A percentile compares a stretch with the other conserved stretches of the same genome.
Evolutionary conservation across 2,888 invertebrate species (phyloP).

Genomic region (Volucella inflata): DNA sequence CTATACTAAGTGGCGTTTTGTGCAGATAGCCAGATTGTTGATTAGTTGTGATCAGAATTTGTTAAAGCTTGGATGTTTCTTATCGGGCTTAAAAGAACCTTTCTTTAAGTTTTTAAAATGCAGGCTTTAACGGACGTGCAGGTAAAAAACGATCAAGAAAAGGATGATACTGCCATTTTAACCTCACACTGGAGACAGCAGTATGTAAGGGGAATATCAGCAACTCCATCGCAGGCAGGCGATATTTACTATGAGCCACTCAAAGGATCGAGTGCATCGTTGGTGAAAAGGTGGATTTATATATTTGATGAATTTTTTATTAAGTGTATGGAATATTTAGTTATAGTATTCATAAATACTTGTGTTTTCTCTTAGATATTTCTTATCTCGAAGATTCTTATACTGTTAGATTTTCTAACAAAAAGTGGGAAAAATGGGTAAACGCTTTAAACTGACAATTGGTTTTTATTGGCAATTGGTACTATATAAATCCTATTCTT

Average conservation of each 20-base stretch:
- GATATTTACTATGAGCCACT: slow-evolving; percentile 81
- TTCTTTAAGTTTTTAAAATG: slow-evolving; percentile 17
- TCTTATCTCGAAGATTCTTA: no score
- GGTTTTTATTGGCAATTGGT: no score
- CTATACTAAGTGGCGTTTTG: slow-evolving; percentile 5
- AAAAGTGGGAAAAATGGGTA: no score
- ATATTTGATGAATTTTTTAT: no score
- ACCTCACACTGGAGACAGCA: slow-evolving; percentile 80
- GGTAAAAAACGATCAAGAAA: slow-evolving; percentile 79
- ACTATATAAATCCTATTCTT: no score
- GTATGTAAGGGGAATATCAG: slow-evolving; percentile 81
- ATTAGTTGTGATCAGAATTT: slow-evolving; percentile 64
- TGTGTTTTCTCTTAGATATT: no score
- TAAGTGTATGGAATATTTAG: not conserved
- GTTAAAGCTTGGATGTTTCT: slow-evolving; percentile 10
- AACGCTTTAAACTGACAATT: no score
- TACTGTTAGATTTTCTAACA: no score
- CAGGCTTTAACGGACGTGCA: slow-evolving; percentile 78
- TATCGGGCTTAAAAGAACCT: slow-evolving; percentile 4
- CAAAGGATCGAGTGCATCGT: slow-evolving; percentile 80
- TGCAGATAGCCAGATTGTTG: not conserved
- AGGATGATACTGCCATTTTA: slow-evolving; percentile 77
- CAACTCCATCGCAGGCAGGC: slow-evolving; percentile 80
- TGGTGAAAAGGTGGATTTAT: slow-evolving; percentile 79
- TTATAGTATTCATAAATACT: not conserved